These are phyloP conservation scores for Tethea ocularis DNA, from an alignment of 2,888 invertebrate species.

Conservation along the genomic window DNA sequence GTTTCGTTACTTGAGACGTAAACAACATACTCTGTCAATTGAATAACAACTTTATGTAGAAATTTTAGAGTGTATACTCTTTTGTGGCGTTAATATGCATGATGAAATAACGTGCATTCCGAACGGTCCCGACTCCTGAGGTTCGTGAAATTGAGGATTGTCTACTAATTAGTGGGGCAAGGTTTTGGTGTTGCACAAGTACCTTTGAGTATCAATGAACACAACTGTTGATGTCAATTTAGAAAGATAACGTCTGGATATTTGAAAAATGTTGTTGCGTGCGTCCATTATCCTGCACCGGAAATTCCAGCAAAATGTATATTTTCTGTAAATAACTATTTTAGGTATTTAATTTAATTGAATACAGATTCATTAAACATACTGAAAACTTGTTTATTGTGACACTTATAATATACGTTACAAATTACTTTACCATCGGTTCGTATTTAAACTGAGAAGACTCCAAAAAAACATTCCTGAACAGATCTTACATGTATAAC, in stretches of 20 bases:
- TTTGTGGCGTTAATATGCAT: slow-evolving; percentile 20
- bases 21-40: slow-evolving; percentile 47
- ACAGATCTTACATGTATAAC: background rate
- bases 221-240: background rate
- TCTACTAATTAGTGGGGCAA: slow-evolving; percentile 58
- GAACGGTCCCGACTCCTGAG: slow-evolving; percentile 39
- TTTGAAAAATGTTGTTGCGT: background rate
- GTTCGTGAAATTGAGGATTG: slow-evolving; percentile 48
- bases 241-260: background rate
- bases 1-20: slow-evolving; percentile 55
- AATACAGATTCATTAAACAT: too few relatives aligned
- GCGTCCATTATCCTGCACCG: background rate
- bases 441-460: too few relatives aligned
- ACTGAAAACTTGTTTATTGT: too few relatives aligned
- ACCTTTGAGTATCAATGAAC: background rate
- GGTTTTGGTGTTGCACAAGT: slow-evolving; percentile 30
- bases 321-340: too few relatives aligned
- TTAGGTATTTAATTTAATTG: too few relatives aligned
- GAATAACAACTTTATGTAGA: slow-evolving; percentile 35
- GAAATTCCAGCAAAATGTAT: background rate
- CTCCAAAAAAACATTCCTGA: too few relatives aligned
- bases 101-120: slow-evolving; percentile 57
- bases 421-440: too few relatives aligned
- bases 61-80: slow-evolving; percentile 31
- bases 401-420: too few relatives aligned